These are phyloP conservation scores for Nephrotoma flavescens DNA, from an alignment of 2,888 invertebrate genomes.

Conservation along the genomic window DNA sequence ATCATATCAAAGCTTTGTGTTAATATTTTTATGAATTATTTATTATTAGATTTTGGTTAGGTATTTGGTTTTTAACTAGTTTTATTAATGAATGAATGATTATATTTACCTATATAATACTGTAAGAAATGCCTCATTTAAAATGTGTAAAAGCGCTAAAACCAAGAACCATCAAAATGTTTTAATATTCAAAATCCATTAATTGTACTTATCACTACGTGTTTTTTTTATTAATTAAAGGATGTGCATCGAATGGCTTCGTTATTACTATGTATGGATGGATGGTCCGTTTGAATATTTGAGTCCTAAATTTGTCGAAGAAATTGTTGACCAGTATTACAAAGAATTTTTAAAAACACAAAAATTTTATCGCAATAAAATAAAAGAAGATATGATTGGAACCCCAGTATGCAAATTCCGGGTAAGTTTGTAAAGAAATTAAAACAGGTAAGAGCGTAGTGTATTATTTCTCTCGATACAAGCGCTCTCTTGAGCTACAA, in stretches of 20 bases:
- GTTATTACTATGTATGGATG: conserved; percentile 75
- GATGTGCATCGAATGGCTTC: conserved; percentile 56
- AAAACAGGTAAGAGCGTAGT: background rate
- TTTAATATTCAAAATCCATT: too few species aligned
- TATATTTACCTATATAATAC: too few species aligned
- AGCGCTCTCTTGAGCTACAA: too few species aligned
- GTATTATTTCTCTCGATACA: too few species aligned
- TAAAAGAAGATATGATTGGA: conserved; percentile 60
- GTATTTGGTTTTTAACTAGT: background rate
- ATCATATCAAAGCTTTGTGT: background rate
- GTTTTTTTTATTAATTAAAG: conserved; percentile 14
- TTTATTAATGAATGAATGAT: too few species aligned
- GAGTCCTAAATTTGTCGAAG: conserved; percentile 61
- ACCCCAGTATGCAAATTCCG: conserved; percentile 33
- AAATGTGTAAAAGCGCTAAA: too few species aligned
- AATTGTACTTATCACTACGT: background rate
- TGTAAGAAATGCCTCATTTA: too few species aligned
- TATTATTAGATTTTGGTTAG: background rate
- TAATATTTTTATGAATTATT: too few species aligned
- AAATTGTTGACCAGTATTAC: conserved; percentile 61
- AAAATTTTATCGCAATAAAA: conserved; percentile 60
- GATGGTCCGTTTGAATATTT: conserved; percentile 85
- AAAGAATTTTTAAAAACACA: conserved; percentile 67
- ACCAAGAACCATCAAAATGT: too few species aligned
- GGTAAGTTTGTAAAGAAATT: conserved; percentile 20